A percentile compares a stretch with the other conserved stretches of the same genome.
phyloP scores from a whole-genome alignment of 1,140 invertebrate genomes.

The Nasonia longicornis region DNA sequence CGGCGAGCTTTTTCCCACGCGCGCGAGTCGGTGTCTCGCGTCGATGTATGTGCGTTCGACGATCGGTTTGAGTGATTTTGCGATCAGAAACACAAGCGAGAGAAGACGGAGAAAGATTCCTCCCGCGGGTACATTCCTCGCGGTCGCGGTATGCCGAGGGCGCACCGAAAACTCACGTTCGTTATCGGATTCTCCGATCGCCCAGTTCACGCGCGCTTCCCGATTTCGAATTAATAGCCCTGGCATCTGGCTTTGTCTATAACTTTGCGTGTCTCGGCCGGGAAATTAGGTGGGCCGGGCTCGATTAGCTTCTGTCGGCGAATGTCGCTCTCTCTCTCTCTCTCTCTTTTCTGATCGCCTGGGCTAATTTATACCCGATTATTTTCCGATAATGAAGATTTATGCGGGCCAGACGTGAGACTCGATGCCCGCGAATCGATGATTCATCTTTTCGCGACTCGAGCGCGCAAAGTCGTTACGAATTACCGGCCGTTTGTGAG shows the following conservation, averaged over 20 bases:
- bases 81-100: background rate
- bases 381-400: conserved; percentile 32
- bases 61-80: conserved; percentile 63
- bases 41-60: conserved; percentile 43
- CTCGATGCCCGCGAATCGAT: background rate
- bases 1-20: conserved; percentile 31
- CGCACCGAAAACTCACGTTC: conserved; percentile 48
- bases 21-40: background rate
- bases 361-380: conserved; percentile 36
- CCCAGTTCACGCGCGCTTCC: background rate
- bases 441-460: background rate
- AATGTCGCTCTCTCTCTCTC: no score
- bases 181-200: conserved; percentile 59
- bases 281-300: conserved; percentile 22
- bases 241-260: background rate
- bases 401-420: background rate
- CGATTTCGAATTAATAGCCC: conserved; percentile 5
- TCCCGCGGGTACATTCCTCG: conserved; percentile 56
- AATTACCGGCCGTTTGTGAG: conserved; percentile 32
- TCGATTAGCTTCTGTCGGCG: background rate
- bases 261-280: background rate
- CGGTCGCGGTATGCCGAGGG: conserved; percentile 55
- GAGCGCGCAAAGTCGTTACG: conserved; percentile 44
- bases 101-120: conserved; percentile 16
- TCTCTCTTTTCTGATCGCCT: background rate